phyloP scores from a whole-genome alignment of 2,113 vertebrate species.

The Ciconia maguari region DNA sequence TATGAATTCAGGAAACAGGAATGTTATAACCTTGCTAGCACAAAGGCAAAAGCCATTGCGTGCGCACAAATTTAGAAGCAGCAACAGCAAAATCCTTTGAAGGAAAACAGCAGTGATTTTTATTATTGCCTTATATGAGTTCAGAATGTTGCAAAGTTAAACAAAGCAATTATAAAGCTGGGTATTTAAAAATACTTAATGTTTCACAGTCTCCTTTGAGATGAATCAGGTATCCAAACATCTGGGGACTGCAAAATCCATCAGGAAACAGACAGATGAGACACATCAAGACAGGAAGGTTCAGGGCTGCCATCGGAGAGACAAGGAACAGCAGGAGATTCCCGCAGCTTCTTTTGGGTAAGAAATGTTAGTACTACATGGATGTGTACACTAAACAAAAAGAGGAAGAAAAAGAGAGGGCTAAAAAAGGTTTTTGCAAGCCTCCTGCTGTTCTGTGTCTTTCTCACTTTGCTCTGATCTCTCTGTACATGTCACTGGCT shows the following conservation, averaged over 20 bases:
- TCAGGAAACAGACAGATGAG: conserved; percentile 59
- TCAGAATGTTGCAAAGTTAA: conserved; percentile 21
- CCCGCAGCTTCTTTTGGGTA: not conserved
- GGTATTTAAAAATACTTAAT: conserved; percentile 16
- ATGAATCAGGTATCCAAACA: conserved; percentile 50
- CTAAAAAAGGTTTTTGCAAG: conserved; percentile 23
- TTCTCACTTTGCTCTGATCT: conserved; percentile 57
- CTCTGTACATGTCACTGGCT: conserved; percentile 32
- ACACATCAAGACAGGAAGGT: conserved; percentile 31
- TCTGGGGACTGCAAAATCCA: conserved; percentile 42
- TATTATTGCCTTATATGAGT: conserved; percentile 17
- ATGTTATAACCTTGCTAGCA: not conserved
- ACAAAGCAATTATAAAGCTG: conserved; percentile 13
- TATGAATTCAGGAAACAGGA: not conserved
- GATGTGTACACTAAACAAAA: conserved; percentile 51
- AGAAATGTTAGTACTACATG: conserved; percentile 46
- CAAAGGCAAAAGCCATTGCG: not conserved
- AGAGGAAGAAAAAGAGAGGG: conserved; percentile 36
- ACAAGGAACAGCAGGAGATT: conserved; percentile 50
- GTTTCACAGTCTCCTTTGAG: conserved; percentile 32
- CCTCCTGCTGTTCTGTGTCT: conserved; percentile 58
- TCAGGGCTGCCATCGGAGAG: not conserved
- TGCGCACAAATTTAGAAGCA: not conserved
- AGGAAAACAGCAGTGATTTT: conserved; percentile 21
- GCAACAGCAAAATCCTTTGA: not conserved